A percentile compares a stretch with the other conserved stretches of the same genome.
Evolutionary conservation across 2,113 vertebrate species (phyloP).

Genomic region (Nibea albiflora): DNA sequence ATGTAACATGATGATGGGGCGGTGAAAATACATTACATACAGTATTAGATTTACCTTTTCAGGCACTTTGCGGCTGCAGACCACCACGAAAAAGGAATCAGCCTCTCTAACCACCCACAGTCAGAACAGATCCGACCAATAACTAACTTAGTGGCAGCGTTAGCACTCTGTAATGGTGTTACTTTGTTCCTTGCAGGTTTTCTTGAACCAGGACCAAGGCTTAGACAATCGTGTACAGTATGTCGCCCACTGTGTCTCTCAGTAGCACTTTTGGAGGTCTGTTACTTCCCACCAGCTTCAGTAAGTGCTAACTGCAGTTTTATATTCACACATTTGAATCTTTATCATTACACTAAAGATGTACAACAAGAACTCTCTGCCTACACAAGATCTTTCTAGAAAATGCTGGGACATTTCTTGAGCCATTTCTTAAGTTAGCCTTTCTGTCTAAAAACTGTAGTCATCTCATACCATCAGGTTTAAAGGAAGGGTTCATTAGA

Average conservation of each 20-base stretch:
- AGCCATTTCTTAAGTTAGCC: background rate
- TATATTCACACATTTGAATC: conserved; percentile 8
- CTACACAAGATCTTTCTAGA: background rate
- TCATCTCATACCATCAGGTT: background rate
- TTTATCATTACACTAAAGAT: background rate
- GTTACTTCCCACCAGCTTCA: conserved; percentile 17
- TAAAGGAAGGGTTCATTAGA: conserved; percentile 1
- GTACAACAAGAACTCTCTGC: background rate
- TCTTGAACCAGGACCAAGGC: conserved; percentile 17
- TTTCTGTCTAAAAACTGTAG: background rate
- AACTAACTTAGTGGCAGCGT: conserved; percentile 40
- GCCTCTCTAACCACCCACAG: conserved; percentile 24
- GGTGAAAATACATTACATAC: background rate
- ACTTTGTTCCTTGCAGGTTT: conserved; percentile 47
- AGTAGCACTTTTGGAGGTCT: conserved; percentile 11
- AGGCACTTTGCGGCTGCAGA: conserved; percentile 9
- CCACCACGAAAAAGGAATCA: conserved; percentile 33
- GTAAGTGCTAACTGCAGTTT: background rate
- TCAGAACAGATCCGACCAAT: conserved; percentile 13
- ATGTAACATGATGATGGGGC: background rate
- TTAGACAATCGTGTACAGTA: conserved; percentile 7
- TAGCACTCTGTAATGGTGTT: conserved; percentile 43
- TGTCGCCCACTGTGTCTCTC: conserved; percentile 25
- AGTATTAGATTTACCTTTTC: conserved; percentile 32
- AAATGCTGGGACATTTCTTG: background rate